A percentile compares a stretch with the other conserved stretches of the same genome.
Conservation (phyloP, 2,113 vertebrate genomes). For the Hydrolagus affinis region DNA sequence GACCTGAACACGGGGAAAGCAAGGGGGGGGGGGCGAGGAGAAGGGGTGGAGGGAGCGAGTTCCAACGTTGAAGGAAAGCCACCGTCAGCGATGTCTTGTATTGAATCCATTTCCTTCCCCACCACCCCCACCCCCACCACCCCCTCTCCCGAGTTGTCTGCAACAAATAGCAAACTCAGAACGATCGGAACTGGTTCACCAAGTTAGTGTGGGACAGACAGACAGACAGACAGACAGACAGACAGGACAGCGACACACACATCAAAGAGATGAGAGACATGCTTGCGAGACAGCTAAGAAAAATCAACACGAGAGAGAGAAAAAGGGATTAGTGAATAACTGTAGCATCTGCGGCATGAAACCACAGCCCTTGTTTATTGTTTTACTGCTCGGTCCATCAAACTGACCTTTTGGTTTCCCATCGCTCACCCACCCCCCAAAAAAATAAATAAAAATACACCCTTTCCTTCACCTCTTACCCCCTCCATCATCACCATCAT, state of each 20-base stretch:
- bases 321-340: slow-evolving; percentile 5
- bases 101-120: neutral
- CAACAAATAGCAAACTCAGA: neutral
- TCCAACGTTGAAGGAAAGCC: no score
- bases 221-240: no score
- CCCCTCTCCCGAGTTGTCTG: neutral
- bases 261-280: neutral
- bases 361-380: slow-evolving; percentile 7
- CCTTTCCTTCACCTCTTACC: neutral
- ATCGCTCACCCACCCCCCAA: no score
- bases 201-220: neutral
- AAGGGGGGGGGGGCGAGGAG: no score
- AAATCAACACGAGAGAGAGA: slow-evolving; percentile 1
- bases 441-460: neutral
- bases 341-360: neutral
- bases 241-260: neutral
- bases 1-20: no score
- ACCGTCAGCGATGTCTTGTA: neutral
- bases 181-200: neutral
- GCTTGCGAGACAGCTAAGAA: neutral
- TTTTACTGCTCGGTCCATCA: neutral
- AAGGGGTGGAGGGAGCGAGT: no score
- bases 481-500: no score
- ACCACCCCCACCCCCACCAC: no score
- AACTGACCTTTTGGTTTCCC: neutral